A percentile compares a stretch with the other conserved stretches of the same genome.
phyloP scores from a whole-genome alignment of 1,140 invertebrate species.

The Hypsibius dujardini region DNA sequence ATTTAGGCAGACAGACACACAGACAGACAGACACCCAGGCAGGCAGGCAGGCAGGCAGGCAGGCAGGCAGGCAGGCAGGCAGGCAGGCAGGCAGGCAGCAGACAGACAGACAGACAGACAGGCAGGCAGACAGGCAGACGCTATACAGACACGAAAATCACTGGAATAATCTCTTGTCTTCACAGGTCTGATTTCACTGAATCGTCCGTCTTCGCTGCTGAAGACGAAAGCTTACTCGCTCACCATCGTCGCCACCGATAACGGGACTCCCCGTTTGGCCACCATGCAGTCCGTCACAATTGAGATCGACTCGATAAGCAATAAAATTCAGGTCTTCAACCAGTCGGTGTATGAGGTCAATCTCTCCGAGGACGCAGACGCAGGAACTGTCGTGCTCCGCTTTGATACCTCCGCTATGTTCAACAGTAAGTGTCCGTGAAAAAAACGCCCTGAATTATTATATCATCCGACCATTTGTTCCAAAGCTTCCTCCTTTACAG shows the following conservation, averaged over 20 bases:
- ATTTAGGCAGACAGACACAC: not conserved
- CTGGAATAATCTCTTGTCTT: too few relatives aligned
- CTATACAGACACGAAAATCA: too few relatives aligned
- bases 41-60: too few relatives aligned
- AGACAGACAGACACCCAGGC: not conserved
- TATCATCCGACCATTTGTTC: not conserved
- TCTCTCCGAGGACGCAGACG: slow-evolving; percentile 23
- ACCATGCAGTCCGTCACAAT: slow-evolving; percentile 7
- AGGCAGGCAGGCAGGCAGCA: too few relatives aligned
- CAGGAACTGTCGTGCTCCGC: slow-evolving; percentile 24
- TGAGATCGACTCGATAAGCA: not conserved
- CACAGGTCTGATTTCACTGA: slow-evolving; percentile 18
- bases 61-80: too few relatives aligned
- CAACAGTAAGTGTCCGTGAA: too few relatives aligned
- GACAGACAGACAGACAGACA: too few relatives aligned
- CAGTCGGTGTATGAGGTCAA: slow-evolving; percentile 19
- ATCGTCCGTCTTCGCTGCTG: slow-evolving; percentile 21
- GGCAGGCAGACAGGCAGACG: too few relatives aligned
- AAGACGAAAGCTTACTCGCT: slow-evolving; percentile 78
- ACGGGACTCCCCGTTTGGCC: slow-evolving; percentile 48
- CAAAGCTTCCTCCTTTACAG: not conserved
- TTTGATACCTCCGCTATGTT: slow-evolving; percentile 14
- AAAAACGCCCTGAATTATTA: too few relatives aligned
- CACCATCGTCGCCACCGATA: slow-evolving; percentile 71
- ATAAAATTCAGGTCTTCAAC: not conserved